Percentiles rank a stretch among this genome's conserved stretches.
Conservation (phyloP, 2,888 invertebrate species). For the Platycnemis pennipes region DNA sequence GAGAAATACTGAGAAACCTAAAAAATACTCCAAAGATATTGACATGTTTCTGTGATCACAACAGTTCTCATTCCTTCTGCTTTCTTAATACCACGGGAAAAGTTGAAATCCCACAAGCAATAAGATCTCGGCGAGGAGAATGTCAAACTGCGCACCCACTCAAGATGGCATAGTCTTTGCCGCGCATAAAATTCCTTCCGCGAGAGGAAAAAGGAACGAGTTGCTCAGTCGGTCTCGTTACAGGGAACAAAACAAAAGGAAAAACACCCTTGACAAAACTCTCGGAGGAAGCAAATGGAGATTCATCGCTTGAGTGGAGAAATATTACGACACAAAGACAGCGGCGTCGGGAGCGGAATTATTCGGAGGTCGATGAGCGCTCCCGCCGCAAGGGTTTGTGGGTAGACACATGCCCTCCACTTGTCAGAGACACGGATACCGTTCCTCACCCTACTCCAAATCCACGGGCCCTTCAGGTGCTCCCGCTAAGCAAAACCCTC, state of each 20-base stretch:
- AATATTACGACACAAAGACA: constrained; percentile 57
- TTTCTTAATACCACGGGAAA: no score
- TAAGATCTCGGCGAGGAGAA: not conserved
- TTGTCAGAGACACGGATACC: constrained; percentile 35
- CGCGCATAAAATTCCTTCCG: not conserved
- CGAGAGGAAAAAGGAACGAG: not conserved
- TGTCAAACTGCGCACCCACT: not conserved
- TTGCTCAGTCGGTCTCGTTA: not conserved
- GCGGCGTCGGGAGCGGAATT: not conserved
- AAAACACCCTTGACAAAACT: not conserved
- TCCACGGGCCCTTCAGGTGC: not conserved
- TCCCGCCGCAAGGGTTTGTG: constrained; percentile 9
- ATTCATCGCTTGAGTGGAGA: constrained; percentile 40
- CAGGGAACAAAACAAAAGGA: not conserved
- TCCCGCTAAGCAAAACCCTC: not conserved
- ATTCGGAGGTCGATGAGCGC: not conserved
- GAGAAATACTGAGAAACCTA: no score
- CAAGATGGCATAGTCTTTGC: not conserved
- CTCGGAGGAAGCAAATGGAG: not conserved
- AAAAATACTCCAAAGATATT: no score
- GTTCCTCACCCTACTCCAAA: not conserved
- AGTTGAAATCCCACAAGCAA: no score
- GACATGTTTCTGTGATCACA: no score
- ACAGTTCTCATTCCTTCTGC: no score
- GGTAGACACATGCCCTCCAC: not conserved